phyloP scores from a whole-genome alignment of 2,797 vertebrate genomes.

The Rhabdophis nuchalis region DNA sequence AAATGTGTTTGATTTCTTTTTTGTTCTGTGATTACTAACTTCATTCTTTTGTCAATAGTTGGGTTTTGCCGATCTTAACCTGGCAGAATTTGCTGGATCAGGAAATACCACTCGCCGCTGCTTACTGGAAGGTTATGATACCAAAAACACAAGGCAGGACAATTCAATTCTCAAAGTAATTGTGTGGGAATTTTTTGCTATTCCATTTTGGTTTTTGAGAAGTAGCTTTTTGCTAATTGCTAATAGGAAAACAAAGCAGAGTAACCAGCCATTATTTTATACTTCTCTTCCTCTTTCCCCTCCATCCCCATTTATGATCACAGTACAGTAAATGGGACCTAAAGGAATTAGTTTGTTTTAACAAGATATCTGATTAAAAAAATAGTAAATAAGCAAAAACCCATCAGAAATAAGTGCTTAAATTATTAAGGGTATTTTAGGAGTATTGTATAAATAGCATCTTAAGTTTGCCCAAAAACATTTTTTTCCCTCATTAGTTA shows the following conservation, averaged over 20 bases:
- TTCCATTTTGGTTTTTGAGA: neutral
- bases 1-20: slow-evolving; percentile 1
- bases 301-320: neutral
- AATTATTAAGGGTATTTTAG: neutral
- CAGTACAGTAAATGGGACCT: neutral
- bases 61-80: slow-evolving; percentile 95
- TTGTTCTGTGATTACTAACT: slow-evolving; percentile 11
- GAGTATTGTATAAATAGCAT: neutral
- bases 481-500: neutral
- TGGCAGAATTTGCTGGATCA: slow-evolving; percentile 95
- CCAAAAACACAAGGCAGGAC: slow-evolving; percentile 96
- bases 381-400: neutral
- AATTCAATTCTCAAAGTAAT: slow-evolving; percentile 98
- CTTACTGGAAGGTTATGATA: slow-evolving; percentile 97
- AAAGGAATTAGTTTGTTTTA: neutral
- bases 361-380: neutral
- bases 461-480: neutral
- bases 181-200: slow-evolving; percentile 12
- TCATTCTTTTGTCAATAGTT: slow-evolving; percentile 74
- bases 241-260: neutral
- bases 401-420: neutral
- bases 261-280: neutral
- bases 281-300: neutral
- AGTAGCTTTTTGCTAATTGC: slow-evolving; percentile 20
- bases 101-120: slow-evolving; percentile 92